phyloP scores from a whole-genome alignment of 1,140 invertebrate genomes.

The Caenorhabditis tropicalis region DNA sequence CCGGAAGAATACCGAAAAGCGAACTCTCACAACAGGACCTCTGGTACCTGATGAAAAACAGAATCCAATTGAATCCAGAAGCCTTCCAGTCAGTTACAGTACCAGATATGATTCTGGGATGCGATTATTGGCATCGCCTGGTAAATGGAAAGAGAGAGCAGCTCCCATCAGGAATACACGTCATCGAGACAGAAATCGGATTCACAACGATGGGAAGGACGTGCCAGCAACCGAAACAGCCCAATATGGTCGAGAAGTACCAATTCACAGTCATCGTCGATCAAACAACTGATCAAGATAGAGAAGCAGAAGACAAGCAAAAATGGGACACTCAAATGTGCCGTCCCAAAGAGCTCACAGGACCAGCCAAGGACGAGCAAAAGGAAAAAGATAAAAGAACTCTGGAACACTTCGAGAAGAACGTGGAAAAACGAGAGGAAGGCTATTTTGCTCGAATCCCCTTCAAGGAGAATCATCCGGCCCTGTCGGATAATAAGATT shows the following conservation, averaged over 20 bases:
- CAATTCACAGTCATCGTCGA: not conserved
- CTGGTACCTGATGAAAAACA: not conserved
- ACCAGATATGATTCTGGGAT: not conserved
- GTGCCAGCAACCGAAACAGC: not conserved
- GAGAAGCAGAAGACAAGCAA: not conserved
- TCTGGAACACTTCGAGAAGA: not conserved
- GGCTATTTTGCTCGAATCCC: constrained; percentile 9
- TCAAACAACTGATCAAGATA: not conserved
- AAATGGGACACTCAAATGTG: not conserved
- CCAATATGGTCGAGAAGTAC: not conserved
- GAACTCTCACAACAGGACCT: not conserved
- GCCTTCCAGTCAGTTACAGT: not conserved
- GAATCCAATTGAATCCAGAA: not conserved
- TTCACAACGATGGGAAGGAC: not conserved
- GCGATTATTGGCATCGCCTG: not conserved
- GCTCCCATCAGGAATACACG: not conserved
- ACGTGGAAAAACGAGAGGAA: not conserved
- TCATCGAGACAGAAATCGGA: not conserved
- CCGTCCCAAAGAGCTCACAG: not conserved
- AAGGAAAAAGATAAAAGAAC: not conserved
- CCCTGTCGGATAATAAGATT: constrained; percentile 9
- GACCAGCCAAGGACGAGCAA: not conserved
- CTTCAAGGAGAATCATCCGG: constrained; percentile 3
- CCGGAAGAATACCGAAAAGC: not conserved
- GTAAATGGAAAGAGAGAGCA: not conserved